Evolutionary conservation across 2,797 vertebrate genomes (phyloP).

Genomic region (Synanceia verrucosa): DNA sequence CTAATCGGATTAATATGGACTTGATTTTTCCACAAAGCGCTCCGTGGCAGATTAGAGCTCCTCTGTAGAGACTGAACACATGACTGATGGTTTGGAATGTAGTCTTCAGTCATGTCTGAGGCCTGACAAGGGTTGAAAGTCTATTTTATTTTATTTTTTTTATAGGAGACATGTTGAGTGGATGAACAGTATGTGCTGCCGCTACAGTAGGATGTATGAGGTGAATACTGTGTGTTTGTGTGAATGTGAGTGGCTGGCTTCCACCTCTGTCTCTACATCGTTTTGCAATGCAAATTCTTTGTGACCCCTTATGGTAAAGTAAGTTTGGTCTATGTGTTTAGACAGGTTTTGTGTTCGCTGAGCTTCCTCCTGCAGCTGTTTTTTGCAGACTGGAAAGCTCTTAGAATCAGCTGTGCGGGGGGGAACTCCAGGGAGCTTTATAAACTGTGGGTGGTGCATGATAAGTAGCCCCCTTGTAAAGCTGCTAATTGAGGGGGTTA

Average conservation of each 20-base stretch:
- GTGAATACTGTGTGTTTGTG: neutral
- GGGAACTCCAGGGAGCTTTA: slow-evolving; percentile 46
- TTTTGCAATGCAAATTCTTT: slow-evolving; percentile 61
- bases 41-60: slow-evolving; percentile 58
- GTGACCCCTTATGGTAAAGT: slow-evolving; percentile 18
- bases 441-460: slow-evolving; percentile 45
- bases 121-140: slow-evolving; percentile 6
- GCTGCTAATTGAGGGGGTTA: slow-evolving; percentile 61
- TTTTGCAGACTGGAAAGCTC: slow-evolving; percentile 49
- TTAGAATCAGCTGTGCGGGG: slow-evolving; percentile 52
- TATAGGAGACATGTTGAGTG: neutral
- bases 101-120: slow-evolving; percentile 1
- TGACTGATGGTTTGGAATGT: slow-evolving; percentile 59
- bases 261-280: neutral
- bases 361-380: slow-evolving; percentile 42
- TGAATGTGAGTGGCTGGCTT: neutral
- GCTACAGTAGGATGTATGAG: neutral
- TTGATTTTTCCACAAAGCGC: slow-evolving; percentile 61
- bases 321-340: slow-evolving; percentile 27
- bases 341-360: slow-evolving; percentile 10
- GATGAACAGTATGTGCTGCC: neutral
- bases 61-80: slow-evolving; percentile 63
- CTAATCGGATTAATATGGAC: slow-evolving; percentile 75
- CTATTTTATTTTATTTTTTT: slow-evolving; percentile 5
- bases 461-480: slow-evolving; percentile 60